phyloP scores from a whole-genome alignment of 2,888 invertebrate genomes.

The Callyntrura guangdongensis region DNA sequence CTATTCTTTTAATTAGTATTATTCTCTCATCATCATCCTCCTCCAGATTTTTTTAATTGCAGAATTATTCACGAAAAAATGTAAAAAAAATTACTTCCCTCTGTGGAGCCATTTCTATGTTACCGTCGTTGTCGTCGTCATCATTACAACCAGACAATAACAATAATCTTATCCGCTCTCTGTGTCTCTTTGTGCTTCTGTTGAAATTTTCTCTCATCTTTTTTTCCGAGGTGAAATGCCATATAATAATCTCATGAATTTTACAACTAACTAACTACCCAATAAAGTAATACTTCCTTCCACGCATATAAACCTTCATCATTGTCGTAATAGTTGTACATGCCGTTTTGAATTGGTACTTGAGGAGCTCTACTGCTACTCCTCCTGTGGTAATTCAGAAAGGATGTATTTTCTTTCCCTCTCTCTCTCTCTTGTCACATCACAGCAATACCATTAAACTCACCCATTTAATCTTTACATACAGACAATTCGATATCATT shows the following conservation, averaged over 20 bases:
- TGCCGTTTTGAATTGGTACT: slow-evolving; percentile 20
- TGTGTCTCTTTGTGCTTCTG: neutral
- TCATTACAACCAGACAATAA: slow-evolving; percentile 1
- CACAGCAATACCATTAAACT: slow-evolving; percentile 39
- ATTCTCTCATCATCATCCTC: slow-evolving; percentile 13
- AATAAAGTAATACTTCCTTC: slow-evolving; percentile 8
- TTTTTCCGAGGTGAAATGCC: slow-evolving; percentile 12
- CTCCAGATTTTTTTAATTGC: slow-evolving; percentile 57
- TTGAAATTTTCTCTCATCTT: neutral
- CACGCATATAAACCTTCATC: slow-evolving; percentile 25
- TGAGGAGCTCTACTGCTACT: slow-evolving; percentile 5
- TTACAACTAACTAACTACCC: slow-evolving; percentile 32
- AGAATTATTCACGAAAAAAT: slow-evolving; percentile 62
- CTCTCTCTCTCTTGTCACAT: slow-evolving; percentile 29
- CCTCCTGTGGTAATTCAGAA: slow-evolving; percentile 23
- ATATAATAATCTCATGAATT: slow-evolving; percentile 24
- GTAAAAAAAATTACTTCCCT: slow-evolving; percentile 45
- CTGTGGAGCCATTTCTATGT: slow-evolving; percentile 53
- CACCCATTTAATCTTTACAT: slow-evolving; percentile 66
- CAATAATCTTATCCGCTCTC: neutral
- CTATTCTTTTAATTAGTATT: slow-evolving; percentile 51
- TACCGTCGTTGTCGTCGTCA: slow-evolving; percentile 3
- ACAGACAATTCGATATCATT: slow-evolving; percentile 67
- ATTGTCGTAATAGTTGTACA: slow-evolving; percentile 30
- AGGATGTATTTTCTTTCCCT: slow-evolving; percentile 6